phyloP scores from a whole-genome alignment of 2,113 vertebrate genomes.

The Glaucidium brasilianum region DNA sequence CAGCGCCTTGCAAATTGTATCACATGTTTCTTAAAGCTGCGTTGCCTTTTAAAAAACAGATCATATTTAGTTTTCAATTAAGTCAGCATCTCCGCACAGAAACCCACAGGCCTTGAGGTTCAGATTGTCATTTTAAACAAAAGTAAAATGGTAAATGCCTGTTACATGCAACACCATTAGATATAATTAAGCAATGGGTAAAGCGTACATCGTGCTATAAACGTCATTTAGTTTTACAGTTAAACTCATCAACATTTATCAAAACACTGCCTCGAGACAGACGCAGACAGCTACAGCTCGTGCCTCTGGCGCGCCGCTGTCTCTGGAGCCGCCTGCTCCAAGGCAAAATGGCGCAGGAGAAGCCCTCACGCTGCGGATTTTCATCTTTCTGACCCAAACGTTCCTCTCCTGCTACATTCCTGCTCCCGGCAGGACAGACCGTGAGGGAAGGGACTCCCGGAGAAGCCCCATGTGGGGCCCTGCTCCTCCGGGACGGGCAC shows the following conservation, averaged over 20 bases:
- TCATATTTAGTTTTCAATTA: constrained; percentile 73
- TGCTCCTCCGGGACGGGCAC: no score
- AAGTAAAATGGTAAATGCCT: constrained; percentile 72
- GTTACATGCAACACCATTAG: constrained; percentile 70
- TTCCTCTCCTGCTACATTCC: background rate
- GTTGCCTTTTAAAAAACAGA: constrained; percentile 62
- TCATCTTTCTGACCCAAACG: background rate
- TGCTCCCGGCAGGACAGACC: accelerated
- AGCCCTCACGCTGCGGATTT: background rate
- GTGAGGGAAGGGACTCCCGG: background rate
- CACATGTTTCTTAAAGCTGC: constrained; percentile 42
- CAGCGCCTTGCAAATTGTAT: constrained; percentile 9
- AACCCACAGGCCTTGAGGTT: constrained; percentile 60
- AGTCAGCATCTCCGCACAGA: constrained; percentile 51
- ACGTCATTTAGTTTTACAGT: constrained; percentile 79
- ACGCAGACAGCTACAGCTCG: constrained; percentile 48
- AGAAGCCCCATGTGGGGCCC: background rate
- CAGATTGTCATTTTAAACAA: constrained; percentile 69
- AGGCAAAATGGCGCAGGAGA: background rate
- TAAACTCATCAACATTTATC: constrained; percentile 81
- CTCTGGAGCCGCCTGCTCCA: constrained; percentile 54
- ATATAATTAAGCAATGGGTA: constrained; percentile 76
- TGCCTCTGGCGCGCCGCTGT: background rate
- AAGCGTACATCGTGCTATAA: constrained; percentile 69
- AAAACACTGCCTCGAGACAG: constrained; percentile 75